phyloP scores from a whole-genome alignment of 2,113 vertebrate genomes.

The Trachemys scripta region DNA sequence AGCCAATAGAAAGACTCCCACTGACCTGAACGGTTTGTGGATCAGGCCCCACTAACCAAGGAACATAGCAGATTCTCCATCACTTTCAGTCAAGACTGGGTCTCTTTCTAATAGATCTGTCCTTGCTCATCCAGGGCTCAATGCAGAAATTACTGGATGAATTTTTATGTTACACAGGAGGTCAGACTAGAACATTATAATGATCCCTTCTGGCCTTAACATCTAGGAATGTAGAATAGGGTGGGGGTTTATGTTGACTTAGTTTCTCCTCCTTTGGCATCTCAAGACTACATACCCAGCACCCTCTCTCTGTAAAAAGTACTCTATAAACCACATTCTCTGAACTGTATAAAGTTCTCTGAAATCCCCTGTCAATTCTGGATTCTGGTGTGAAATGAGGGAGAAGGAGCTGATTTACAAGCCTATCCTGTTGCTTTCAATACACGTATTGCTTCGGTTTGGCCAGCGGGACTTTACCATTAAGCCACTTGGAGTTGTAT shows the following conservation, averaged over 20 bases:
- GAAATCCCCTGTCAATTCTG: slow-evolving; percentile 23
- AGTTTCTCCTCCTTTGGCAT: slow-evolving; percentile 1
- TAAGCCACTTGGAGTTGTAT: slow-evolving; percentile 99
- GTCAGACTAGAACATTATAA: background rate
- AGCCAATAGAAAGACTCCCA: background rate
- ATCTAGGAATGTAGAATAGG: slow-evolving; percentile 8
- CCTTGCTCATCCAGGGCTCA: background rate
- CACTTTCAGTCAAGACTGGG: background rate
- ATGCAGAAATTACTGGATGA: background rate
- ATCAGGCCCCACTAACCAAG: background rate
- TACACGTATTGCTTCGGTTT: slow-evolving; percentile 22
- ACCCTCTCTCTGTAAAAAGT: background rate
- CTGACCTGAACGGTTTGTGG: background rate
- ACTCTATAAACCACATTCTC: slow-evolving; percentile 19
- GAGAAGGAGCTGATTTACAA: slow-evolving; percentile 70
- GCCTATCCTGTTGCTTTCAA: slow-evolving; percentile 71
- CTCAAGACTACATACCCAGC: background rate
- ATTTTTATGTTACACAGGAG: slow-evolving; percentile 27
- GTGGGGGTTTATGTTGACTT: background rate
- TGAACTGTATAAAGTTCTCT: background rate
- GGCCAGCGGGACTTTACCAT: slow-evolving; percentile 83
- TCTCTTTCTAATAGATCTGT: background rate
- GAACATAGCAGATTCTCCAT: background rate
- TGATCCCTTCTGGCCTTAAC: background rate
- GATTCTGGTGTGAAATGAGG: slow-evolving; percentile 25